A percentile compares a stretch with the other conserved stretches of the same genome.
Conservation (phyloP, 2,797 vertebrate species). For the Sebastes variabilis region DNA sequence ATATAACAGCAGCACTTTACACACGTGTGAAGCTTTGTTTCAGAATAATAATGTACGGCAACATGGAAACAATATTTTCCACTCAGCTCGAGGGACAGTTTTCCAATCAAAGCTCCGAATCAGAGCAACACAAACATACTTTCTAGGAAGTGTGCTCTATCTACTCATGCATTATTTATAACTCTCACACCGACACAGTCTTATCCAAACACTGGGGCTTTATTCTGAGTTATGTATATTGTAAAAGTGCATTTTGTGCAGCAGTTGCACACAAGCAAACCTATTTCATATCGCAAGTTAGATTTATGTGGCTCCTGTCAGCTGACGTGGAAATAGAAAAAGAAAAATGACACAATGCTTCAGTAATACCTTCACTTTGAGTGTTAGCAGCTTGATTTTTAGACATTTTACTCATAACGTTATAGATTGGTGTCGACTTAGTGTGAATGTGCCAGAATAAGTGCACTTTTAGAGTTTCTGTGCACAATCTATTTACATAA, state of each 20-base stretch:
- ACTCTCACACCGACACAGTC: neutral
- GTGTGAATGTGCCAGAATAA: neutral
- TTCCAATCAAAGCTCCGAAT: neutral
- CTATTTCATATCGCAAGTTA: neutral
- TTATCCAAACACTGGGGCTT: neutral
- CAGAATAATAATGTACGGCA: neutral
- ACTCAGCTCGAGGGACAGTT: neutral
- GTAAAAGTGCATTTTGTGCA: slow-evolving; percentile 16
- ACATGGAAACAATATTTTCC: neutral
- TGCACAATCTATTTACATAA: slow-evolving; percentile 34
- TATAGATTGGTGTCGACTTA: neutral
- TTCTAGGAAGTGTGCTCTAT: neutral
- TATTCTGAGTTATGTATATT: neutral
- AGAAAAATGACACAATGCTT: neutral
- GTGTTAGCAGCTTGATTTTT: neutral
- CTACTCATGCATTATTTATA: slow-evolving; percentile 27
- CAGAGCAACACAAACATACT: neutral
- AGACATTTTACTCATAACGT: neutral
- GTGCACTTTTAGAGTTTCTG: neutral
- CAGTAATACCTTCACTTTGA: neutral
- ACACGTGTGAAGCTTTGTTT: neutral
- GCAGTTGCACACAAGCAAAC: neutral
- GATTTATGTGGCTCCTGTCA: neutral
- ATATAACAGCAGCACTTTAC: neutral
- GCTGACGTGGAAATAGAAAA: neutral